These are phyloP conservation scores for Pipistrellus pygmaeus DNA, from an alignment of 2,797 vertebrate species.

Conservation along the genomic window DNA sequence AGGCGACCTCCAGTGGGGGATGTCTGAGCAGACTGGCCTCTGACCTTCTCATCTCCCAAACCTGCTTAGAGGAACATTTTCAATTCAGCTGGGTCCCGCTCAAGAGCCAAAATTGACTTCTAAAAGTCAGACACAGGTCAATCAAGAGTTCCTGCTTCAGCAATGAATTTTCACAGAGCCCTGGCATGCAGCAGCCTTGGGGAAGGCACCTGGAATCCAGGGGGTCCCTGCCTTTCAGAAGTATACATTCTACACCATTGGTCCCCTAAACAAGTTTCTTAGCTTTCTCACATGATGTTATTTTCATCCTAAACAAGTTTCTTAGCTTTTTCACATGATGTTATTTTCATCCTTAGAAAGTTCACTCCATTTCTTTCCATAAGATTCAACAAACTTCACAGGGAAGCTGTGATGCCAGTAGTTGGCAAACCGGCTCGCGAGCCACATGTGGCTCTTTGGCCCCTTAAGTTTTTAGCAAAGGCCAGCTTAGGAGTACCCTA, in stretches of 20 bases:
- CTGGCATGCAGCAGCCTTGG: neutral
- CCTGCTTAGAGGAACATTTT: neutral
- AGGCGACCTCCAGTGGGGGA: accelerated
- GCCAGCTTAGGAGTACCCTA: too few relatives aligned
- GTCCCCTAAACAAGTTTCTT: neutral
- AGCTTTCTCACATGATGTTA: neutral
- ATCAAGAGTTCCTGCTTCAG: neutral
- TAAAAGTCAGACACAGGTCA: neutral
- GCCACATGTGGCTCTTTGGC: too few relatives aligned
- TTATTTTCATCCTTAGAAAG: neutral
- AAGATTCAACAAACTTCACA: neutral
- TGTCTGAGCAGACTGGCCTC: neutral
- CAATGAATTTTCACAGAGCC: neutral
- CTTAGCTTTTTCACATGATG: neutral
- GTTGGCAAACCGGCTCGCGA: too few relatives aligned
- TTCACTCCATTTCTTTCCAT: neutral
- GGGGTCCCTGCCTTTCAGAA: neutral
- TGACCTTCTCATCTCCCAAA: neutral
- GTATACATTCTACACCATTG: neutral
- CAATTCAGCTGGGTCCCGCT: neutral
- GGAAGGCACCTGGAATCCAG: neutral
- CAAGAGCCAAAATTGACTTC: neutral
- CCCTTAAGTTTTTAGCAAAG: too few relatives aligned
- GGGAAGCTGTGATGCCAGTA: too few relatives aligned
- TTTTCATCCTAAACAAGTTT: neutral